These are phyloP conservation scores for Mnemiopsis leidyi DNA, from an alignment of 37 sponge, comb jelly and placozoan species.

Conservation along the genomic window DNA sequence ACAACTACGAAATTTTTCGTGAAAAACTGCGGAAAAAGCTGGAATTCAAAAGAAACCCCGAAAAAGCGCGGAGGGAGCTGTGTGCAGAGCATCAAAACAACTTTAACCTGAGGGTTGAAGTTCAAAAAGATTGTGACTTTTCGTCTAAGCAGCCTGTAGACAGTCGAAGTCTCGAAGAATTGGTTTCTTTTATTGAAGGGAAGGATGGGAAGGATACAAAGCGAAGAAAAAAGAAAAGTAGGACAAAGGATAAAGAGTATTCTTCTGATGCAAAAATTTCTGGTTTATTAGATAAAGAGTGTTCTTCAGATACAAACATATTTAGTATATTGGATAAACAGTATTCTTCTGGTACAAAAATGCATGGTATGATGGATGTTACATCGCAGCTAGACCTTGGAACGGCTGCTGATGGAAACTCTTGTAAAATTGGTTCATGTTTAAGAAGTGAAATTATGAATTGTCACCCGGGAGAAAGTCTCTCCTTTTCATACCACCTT, in stretches of 20 bases:
- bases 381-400: not conserved
- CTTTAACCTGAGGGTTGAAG: constrained; percentile 15
- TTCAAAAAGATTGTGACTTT: not conserved
- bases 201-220: constrained; percentile 56
- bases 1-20: constrained; percentile 41
- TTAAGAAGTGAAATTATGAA: not conserved
- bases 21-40: constrained; percentile 61
- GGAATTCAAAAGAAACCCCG: constrained; percentile 58
- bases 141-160: not conserved
- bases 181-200: constrained; percentile 56
- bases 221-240: constrained; percentile 22
- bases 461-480: not conserved
- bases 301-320: not conserved
- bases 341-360: not conserved
- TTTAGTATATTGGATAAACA: constrained; percentile 5
- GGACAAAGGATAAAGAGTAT: constrained; percentile 13
- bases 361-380: not conserved
- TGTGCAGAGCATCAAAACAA: constrained; percentile 60
- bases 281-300: not conserved
- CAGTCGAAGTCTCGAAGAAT: constrained; percentile 28
- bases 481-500: not conserved
- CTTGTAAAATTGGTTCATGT: no score
- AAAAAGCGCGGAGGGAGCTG: constrained; percentile 43
- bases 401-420: not conserved
- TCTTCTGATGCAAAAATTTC: not conserved